Evolutionary conservation across 2,888 invertebrate species (phyloP), one percentile per base, ranked within the genome.

Genomic region (Dyspetes luteomarginatus): DNA sequence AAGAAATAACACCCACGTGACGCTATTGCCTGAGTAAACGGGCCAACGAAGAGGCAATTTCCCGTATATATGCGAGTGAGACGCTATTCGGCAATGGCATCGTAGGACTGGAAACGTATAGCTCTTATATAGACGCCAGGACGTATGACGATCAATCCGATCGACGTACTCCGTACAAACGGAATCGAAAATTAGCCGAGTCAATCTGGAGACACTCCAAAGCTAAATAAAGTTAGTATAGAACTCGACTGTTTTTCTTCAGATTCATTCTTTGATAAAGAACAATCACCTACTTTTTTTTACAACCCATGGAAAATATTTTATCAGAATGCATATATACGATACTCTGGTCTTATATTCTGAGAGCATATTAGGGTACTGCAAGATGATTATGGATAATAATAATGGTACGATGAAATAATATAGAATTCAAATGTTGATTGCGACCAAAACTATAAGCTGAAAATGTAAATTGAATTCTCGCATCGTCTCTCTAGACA

Each of bases 21-120:
- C 41, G 41, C 24, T 43, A 52, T 69, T 56, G 50, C 67, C 41
- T 60, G 30, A 28, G 62, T 55, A 36, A 62, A 62, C 28, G 52
- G 43, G 30, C 60, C 60, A 68, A 62, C 52, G 68, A 76, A 60
- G 60, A 72, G 50, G 68, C 76, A 76, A 76, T 76, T 76, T 76
- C 68, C 76, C 41, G 68, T 60, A 69, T n/a, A n/a, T 41, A 52
- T 60, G 62, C 19, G 52, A 72, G 72, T 72, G 72, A 72, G 62
- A 72, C 71, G 48, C 45, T 71, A 2, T 41, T 43, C 22, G 45
- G 22, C 26, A 41, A 30, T 22, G 17, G n/a, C 26, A 45, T 64
- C 64, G 48, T 48, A 9, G 24, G 36, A 41, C 52, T n/a, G 28
- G 17, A 9, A 36, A 19, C 58, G 17, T 7, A 55, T 43, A 17